A percentile compares a stretch with the other conserved stretches of the same genome.
Conservation (phyloP, 2,888 invertebrate species). For the Drosophila maculinotata region DNA sequence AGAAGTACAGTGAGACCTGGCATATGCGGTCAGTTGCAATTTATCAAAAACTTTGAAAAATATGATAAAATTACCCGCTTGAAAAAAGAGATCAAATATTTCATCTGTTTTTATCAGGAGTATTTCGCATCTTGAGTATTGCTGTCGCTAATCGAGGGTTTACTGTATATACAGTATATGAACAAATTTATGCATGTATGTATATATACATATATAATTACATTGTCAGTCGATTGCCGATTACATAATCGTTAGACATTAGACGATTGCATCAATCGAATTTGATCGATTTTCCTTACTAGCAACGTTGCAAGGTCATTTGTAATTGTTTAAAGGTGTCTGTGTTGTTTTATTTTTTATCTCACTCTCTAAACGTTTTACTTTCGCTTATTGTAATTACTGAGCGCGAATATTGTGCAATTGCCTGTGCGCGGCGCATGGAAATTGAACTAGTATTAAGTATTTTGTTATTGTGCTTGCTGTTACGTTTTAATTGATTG, state of each 20-base stretch:
- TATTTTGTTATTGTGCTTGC: not conserved
- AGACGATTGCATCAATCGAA: slow-evolving; percentile 49
- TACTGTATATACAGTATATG: slow-evolving; percentile 31
- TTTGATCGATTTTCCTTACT: slow-evolving; percentile 57
- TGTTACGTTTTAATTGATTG: slow-evolving; percentile 1
- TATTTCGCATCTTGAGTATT: not conserved
- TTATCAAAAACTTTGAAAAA: too few species aligned
- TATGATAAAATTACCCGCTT: too few species aligned
- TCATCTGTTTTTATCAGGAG: not conserved
- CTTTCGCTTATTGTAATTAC: slow-evolving; percentile 71
- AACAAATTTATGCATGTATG: slow-evolving; percentile 16
- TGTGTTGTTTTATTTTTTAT: slow-evolving; percentile 25
- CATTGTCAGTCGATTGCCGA: slow-evolving; percentile 44
- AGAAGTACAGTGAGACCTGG: slow-evolving; percentile 15
- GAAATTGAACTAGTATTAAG: slow-evolving; percentile 16
- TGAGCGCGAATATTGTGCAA: too few species aligned
- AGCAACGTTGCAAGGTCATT: slow-evolving; percentile 49
- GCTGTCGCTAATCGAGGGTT: not conserved
- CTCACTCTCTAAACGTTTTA: slow-evolving; percentile 76
- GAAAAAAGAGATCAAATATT: not conserved
- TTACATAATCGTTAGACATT: slow-evolving; percentile 41
- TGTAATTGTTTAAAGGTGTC: slow-evolving; percentile 35
- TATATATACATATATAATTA: slow-evolving; percentile 27
- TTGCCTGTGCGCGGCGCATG: too few species aligned
- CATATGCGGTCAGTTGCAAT: too few species aligned